phyloP scores from a whole-genome alignment of 2,888 invertebrate genomes.

The Clivina fossor region DNA sequence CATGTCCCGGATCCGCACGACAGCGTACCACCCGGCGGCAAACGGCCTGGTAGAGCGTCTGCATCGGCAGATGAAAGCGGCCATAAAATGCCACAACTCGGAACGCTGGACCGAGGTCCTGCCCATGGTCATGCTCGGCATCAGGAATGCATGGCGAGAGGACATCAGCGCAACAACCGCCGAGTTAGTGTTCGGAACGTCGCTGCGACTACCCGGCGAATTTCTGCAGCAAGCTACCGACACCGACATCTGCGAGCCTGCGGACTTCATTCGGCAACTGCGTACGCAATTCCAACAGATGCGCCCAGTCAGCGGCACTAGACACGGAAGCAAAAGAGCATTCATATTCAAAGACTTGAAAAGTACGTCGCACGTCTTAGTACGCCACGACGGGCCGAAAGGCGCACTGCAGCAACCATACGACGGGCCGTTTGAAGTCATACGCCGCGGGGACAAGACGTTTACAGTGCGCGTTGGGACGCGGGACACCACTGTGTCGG shows the following conservation, averaged over 20 bases:
- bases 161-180: constrained; percentile 34
- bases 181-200: constrained; percentile 36
- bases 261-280: constrained; percentile 1
- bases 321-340: background rate
- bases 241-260: background rate
- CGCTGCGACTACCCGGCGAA: constrained; percentile 37
- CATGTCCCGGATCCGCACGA: constrained; percentile 28
- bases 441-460: too few relatives aligned
- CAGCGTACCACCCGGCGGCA: constrained; percentile 35
- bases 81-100: constrained; percentile 40
- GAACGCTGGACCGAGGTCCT: background rate
- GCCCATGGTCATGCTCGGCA: background rate
- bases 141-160: background rate
- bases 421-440: too few relatives aligned
- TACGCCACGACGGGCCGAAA: too few relatives aligned
- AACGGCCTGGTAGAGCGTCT: constrained; percentile 39
- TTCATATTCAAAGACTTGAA: constrained; percentile 18
- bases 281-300: background rate
- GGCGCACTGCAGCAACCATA: too few relatives aligned
- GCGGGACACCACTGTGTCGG: too few relatives aligned
- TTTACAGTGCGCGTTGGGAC: too few relatives aligned
- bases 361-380: too few relatives aligned
- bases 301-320: background rate
- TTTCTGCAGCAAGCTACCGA: constrained; percentile 23
- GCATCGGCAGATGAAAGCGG: too few relatives aligned